These are phyloP conservation scores for Meriones unguiculatus DNA, from an alignment of 2,113 vertebrate species.

Conservation along the genomic window DNA sequence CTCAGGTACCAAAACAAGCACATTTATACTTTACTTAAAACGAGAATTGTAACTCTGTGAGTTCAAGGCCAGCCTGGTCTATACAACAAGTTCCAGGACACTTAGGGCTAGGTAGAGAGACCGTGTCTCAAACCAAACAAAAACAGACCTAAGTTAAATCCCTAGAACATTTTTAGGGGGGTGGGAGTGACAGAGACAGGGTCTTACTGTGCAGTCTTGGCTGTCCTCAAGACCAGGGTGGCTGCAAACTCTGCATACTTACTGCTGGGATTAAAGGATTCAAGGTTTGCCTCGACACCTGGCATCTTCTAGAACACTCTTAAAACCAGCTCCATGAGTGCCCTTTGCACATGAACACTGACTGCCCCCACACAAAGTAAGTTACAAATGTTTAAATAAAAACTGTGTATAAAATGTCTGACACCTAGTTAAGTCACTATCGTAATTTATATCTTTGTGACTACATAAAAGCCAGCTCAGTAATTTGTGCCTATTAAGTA, in stretches of 20 bases:
- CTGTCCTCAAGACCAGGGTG: neutral
- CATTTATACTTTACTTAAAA: constrained; percentile 51
- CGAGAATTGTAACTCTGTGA: constrained; percentile 17
- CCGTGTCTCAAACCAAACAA: neutral
- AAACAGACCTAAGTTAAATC: neutral
- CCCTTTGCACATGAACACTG: neutral
- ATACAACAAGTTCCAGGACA: neutral
- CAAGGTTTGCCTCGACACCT: neutral
- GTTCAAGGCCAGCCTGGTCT: neutral
- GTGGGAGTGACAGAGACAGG: neutral
- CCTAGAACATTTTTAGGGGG: neutral
- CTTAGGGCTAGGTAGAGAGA: neutral
- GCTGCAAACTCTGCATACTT: neutral
- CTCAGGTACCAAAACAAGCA: constrained; percentile 84
- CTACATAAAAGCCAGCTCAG: constrained; percentile 10
- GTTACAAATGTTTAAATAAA: constrained; percentile 1
- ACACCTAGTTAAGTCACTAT: neutral
- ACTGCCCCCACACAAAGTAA: neutral
- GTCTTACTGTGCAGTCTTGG: neutral
- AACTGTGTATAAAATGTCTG: neutral
- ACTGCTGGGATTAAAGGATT: neutral
- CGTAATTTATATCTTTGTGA: constrained; percentile 5
- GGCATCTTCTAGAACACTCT: neutral
- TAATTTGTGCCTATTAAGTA: constrained; percentile 43
- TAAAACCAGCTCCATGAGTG: neutral